Conservation (phyloP, 2,113 vertebrate genomes). For the Chrysemys picta region DNA sequence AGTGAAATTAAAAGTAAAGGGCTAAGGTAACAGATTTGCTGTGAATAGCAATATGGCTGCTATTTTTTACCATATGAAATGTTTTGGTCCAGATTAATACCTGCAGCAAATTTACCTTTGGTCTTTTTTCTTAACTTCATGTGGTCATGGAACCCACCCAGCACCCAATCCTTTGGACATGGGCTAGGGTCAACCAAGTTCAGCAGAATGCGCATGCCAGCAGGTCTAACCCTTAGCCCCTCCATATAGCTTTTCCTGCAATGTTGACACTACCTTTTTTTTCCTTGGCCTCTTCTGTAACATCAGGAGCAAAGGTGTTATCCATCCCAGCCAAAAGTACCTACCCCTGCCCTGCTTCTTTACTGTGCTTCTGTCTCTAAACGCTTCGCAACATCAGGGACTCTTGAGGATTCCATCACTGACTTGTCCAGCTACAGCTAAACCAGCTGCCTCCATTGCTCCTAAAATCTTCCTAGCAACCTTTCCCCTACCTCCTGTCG, state of each 20-base stretch:
- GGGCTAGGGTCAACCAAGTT: background rate
- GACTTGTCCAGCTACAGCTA: background rate
- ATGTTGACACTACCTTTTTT: background rate
- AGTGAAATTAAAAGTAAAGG: background rate
- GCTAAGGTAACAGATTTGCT: background rate
- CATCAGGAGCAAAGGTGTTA: fast-evolving
- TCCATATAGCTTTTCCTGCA: background rate
- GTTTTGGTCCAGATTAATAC: background rate
- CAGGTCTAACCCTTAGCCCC: background rate
- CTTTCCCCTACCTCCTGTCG: background rate
- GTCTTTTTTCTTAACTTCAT: background rate
- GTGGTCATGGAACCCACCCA: background rate
- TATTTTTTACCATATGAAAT: background rate
- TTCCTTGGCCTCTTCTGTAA: background rate
- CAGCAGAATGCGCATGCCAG: background rate
- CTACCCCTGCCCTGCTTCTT: fast-evolving
- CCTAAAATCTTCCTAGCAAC: background rate
- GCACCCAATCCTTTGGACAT: background rate
- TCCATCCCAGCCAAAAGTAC: background rate
- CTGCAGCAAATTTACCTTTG: background rate
- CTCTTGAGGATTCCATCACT: background rate
- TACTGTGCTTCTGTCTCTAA: background rate
- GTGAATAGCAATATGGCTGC: background rate
- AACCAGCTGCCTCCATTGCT: background rate
- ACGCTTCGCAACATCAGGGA: background rate